A percentile compares a stretch with the other conserved stretches of the same genome.
phyloP scores from a whole-genome alignment of 2,888 invertebrate species.

The Hypena proboscidalis region DNA sequence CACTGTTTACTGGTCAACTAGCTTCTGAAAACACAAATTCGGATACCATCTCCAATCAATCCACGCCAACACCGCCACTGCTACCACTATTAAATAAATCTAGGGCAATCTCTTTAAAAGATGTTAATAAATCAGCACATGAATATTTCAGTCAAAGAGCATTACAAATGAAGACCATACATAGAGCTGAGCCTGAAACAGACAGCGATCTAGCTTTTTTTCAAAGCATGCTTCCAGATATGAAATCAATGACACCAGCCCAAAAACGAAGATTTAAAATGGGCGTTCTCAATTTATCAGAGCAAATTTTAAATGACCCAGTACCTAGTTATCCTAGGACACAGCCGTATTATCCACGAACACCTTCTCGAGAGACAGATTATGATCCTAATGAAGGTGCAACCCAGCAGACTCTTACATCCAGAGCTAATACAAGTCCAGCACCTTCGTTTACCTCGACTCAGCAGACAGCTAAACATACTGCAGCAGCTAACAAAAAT shows the following conservation, averaged over 20 bases:
- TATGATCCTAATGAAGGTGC: constrained; percentile 30
- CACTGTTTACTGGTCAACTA: no score
- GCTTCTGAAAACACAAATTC: no score
- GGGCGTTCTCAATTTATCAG: constrained; percentile 20
- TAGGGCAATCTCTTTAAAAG: no score
- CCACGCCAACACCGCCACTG: no score
- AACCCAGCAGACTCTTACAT: constrained; percentile 28
- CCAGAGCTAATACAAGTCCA: constrained; percentile 27
- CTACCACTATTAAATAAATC: no score
- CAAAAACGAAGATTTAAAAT: constrained; percentile 30
- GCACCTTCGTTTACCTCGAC: constrained; percentile 26
- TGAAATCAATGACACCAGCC: no score
- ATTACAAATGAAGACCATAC: constrained; percentile 24
- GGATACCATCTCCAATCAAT: no score
- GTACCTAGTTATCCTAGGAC: constrained; percentile 25
- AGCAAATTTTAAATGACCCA: constrained; percentile 28
- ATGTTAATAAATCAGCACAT: no score
- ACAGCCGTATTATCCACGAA: constrained; percentile 29
- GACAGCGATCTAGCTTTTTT: no score
- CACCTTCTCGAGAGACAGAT: constrained; percentile 29
- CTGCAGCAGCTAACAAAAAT: no score
- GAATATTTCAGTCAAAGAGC: constrained; percentile 21
- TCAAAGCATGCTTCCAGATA: no score
- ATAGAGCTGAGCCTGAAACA: constrained; percentile 19
- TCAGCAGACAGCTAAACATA: constrained; percentile 29